Conservation (phyloP, 2,888 invertebrate genomes). For the Ectropis crepuscularia region DNA sequence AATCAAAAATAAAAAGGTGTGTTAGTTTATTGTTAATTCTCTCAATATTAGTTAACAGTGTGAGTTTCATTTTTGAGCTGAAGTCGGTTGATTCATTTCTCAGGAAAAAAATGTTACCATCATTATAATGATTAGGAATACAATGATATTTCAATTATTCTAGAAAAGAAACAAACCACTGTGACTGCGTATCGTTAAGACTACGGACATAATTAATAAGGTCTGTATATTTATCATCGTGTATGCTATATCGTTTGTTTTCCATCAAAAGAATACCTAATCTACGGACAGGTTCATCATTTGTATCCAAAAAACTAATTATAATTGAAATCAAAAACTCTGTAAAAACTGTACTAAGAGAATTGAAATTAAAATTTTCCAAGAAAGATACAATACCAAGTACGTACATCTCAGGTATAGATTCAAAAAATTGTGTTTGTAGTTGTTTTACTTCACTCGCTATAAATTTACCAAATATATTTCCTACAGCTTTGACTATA, state of each 20-base stretch:
- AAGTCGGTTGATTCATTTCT: too few species aligned
- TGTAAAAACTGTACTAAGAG: neutral
- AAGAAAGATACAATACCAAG: neutral
- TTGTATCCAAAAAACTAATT: constrained; percentile 2
- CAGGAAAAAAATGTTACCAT: too few species aligned
- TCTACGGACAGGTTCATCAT: neutral
- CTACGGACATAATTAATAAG: neutral
- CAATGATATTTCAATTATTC: neutral
- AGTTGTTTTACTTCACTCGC: constrained; percentile 7
- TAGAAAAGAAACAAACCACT: constrained; percentile 3
- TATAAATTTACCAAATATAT: constrained; percentile 45
- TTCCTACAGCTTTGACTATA: constrained; percentile 52
- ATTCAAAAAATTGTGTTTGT: constrained; percentile 14
- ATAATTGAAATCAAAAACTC: neutral
- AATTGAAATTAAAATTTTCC: neutral
- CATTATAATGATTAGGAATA: too few species aligned
- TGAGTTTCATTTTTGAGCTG: too few species aligned
- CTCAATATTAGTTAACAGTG: too few species aligned
- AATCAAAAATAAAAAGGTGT: too few species aligned
- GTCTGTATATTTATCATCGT: neutral
- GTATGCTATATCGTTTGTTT: neutral
- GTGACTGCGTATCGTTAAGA: neutral
- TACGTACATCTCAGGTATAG: constrained; percentile 15
- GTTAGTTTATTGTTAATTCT: too few species aligned
- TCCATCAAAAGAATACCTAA: constrained; percentile 9